Conservation (phyloP, 2,888 invertebrate genomes). For the Ophion ellenae region DNA sequence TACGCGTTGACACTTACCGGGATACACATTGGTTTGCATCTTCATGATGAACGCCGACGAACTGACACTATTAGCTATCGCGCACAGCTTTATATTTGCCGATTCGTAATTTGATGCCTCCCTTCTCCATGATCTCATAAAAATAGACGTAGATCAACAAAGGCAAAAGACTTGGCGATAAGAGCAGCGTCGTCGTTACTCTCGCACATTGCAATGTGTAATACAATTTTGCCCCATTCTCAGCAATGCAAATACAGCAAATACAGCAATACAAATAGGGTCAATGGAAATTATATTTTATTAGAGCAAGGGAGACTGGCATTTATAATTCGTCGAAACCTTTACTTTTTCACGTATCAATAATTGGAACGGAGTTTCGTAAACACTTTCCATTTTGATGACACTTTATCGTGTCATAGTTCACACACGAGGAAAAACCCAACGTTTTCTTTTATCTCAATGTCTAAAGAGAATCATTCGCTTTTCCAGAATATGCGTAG, state of each 20-base stretch:
- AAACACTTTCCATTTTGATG: background rate
- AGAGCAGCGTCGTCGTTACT: conserved; percentile 31
- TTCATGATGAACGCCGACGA: conserved; percentile 45
- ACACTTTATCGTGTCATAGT: no score
- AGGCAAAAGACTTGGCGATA: conserved; percentile 51
- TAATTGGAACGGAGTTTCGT: background rate
- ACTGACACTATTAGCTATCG: conserved; percentile 42
- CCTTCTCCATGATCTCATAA: conserved; percentile 29
- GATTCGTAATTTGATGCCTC: conserved; percentile 47
- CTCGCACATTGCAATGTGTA: background rate
- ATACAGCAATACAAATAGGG: no score
- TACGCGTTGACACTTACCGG: conserved; percentile 17
- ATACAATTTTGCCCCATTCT: conserved; percentile 8
- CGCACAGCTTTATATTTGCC: conserved; percentile 48
- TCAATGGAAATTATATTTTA: background rate
- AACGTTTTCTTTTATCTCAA: no score
- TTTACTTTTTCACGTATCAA: background rate
- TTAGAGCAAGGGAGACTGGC: background rate
- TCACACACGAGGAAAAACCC: no score
- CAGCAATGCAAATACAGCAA: conserved; percentile 3
- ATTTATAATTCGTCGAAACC: background rate
- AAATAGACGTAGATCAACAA: conserved; percentile 13
- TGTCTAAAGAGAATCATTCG: no score
- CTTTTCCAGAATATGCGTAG: no score
- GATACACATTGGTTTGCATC: conserved; percentile 22